Base-by-base conservation (phyloP, 2,797 vertebrate genomes). In the Tolypeutes matacus region DNA sequence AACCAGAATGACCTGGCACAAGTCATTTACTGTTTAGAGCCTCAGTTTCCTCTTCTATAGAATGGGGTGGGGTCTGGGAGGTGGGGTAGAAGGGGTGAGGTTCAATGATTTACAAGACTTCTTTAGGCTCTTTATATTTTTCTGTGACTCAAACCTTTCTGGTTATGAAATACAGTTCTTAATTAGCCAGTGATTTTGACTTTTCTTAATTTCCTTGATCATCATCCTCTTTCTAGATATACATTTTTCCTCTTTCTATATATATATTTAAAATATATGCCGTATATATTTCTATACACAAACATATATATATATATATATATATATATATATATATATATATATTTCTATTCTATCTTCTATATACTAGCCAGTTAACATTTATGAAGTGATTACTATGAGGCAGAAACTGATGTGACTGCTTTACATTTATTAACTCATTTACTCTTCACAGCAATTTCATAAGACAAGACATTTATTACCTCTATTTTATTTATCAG, bases 311-410 rank as follows among this genome's bases (percentile, higher is more conserved):
- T n/a, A n/a, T n/a, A n/a, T n/a, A n/a, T n/a, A n/a, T n/a, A 42
- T 7, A 46, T 15, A 3, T 20, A 3, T 67, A 1, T 34, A 17
- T 25, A 42, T 7, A 46, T 15, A 3, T 20, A 3, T 67, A 1
- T 34, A 17, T 25, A 11, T 21, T 21, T 31, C 9, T 20, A 4
- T 56, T 78, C 67, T 25, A 3, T 91, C 67, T 75, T 92, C 34
- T 84, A 1, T 58, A 18, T 42, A 77, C 42, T 42, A 15, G 7
- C 36, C 31, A 17, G 49, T 72, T 65, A 60, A 23, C 60, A 29
- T 62, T 62, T 82, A 46, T n/a, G 31, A 39, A 36, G 53, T 51
- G n/a, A 10, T 39, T 87, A 25, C 34, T n/a, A 27, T 39, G 53
- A 49, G 62, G 42, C 36, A 21, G 58, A n/a, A 51, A 12, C 23